Evolutionary conservation across 2,797 vertebrate genomes (phyloP).

Genomic region (Poeciliopsis infans): DNA sequence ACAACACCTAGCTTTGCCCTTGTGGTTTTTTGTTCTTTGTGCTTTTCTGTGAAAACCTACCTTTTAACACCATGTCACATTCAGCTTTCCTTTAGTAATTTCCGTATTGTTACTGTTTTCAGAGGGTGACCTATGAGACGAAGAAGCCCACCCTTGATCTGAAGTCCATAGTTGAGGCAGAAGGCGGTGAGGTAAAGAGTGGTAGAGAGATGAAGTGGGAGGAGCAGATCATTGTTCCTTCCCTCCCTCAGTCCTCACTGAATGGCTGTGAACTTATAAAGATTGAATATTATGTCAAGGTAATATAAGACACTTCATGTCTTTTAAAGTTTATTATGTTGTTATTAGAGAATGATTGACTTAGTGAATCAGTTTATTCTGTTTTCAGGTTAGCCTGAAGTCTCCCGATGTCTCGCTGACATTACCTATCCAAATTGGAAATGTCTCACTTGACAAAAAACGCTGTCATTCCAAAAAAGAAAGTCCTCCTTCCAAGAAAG

Average conservation of each 20-base stretch:
- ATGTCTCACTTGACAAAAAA: constrained; percentile 86
- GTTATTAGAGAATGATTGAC: neutral
- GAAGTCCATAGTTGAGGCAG: constrained; percentile 87
- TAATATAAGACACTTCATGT: constrained; percentile 46
- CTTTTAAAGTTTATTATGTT: neutral
- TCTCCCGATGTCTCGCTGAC: constrained; percentile 87
- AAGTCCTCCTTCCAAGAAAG: constrained; percentile 37
- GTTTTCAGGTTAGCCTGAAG: constrained; percentile 84
- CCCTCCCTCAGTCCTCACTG: constrained; percentile 90
- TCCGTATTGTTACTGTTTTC: constrained; percentile 20
- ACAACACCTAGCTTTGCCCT: neutral
- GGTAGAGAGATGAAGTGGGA: constrained; percentile 90
- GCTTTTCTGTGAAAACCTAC: neutral
- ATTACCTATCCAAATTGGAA: constrained; percentile 91
- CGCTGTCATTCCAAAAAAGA: constrained; percentile 63
- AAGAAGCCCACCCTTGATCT: constrained; percentile 87
- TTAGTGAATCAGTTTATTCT: neutral
- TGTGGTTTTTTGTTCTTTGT: neutral
- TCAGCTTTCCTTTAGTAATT: neutral
- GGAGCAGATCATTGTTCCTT: constrained; percentile 93
- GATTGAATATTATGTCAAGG: constrained; percentile 92
- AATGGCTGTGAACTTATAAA: constrained; percentile 91
- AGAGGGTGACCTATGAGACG: constrained; percentile 96
- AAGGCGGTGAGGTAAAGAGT: constrained; percentile 88
- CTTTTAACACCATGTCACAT: neutral